Conservation (phyloP, 1,140 invertebrate genomes). For the Pseudobourletiella spinata region DNA sequence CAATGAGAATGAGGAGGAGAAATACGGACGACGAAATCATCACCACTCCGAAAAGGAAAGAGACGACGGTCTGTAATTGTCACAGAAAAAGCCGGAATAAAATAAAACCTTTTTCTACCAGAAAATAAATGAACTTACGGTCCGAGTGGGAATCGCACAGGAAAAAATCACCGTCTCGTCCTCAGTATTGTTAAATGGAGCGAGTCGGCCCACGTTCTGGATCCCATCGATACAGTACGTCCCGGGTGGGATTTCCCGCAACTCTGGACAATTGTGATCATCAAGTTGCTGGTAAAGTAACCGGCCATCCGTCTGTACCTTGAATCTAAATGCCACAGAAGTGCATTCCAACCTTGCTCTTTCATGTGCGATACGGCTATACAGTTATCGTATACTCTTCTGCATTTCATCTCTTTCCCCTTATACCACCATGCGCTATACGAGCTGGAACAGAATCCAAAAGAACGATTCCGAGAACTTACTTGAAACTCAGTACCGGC, state of each 20-base stretch:
- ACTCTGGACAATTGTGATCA: conserved; percentile 1
- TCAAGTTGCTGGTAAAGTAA: background rate
- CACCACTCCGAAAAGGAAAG: background rate
- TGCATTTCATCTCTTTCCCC: background rate
- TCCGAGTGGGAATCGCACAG: background rate
- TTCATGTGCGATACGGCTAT: background rate
- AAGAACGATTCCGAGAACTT: background rate
- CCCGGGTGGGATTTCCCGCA: background rate
- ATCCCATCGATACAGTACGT: conserved; percentile 1
- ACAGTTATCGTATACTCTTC: background rate
- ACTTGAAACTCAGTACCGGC: background rate
- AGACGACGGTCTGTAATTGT: background rate
- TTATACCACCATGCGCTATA: background rate
- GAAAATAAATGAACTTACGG: too few relatives aligned
- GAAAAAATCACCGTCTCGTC: background rate
- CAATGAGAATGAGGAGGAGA: conserved; percentile 13
- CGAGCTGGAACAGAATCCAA: background rate
- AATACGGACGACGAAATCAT: conserved; percentile 17
- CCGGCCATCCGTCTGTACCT: background rate
- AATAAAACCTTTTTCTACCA: too few relatives aligned
- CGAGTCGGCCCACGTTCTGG: background rate
- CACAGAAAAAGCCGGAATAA: too few relatives aligned
- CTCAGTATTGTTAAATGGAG: background rate
- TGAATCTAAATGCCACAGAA: background rate
- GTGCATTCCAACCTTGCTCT: background rate